Evolutionary conservation across 2,888 invertebrate genomes (phyloP).

Genomic region (Cordylochernes scorpioides): DNA sequence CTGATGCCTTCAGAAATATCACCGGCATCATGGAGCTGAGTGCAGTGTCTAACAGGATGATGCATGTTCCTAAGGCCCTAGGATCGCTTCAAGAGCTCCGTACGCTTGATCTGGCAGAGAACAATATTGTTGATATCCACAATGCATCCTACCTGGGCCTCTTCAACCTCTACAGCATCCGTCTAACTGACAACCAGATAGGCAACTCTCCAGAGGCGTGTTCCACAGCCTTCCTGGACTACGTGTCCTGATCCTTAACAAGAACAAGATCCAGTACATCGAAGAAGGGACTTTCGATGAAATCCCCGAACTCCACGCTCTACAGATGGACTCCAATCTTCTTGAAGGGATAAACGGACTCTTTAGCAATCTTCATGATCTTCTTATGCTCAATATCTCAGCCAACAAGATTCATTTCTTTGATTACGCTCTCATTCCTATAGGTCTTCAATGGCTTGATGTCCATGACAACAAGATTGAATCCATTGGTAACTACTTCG

Average conservation of each 20-base stretch:
- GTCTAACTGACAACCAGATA: slow-evolving; percentile 66
- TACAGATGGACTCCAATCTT: slow-evolving; percentile 58
- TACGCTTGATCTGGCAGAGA: slow-evolving; percentile 73
- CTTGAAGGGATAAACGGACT: slow-evolving; percentile 52
- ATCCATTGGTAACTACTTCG: slow-evolving; percentile 54
- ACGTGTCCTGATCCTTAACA: slow-evolving; percentile 46
- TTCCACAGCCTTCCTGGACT: slow-evolving; percentile 48
- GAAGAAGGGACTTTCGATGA: slow-evolving; percentile 50
- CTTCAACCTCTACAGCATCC: slow-evolving; percentile 56
- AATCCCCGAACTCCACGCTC: slow-evolving; percentile 46
- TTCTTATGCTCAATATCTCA: slow-evolving; percentile 70
- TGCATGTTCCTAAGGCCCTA: slow-evolving; percentile 49
- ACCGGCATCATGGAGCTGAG: slow-evolving; percentile 48
- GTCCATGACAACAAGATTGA: slow-evolving; percentile 58
- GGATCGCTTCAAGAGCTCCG: slow-evolving; percentile 57
- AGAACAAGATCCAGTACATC: slow-evolving; percentile 48
- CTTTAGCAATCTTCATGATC: slow-evolving; percentile 50
- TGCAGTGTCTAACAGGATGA: slow-evolving; percentile 57
- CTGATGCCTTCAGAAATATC: slow-evolving; percentile 39
- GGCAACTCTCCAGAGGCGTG: slow-evolving; percentile 47
- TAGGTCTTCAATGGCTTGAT: slow-evolving; percentile 62
- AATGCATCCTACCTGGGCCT: slow-evolving; percentile 56
- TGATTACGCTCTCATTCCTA: slow-evolving; percentile 61
- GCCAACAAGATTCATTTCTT: slow-evolving; percentile 68
- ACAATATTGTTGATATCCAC: slow-evolving; percentile 51